Conservation (phyloP, 1,140 invertebrate genomes). For the Chelonus insularis region DNA sequence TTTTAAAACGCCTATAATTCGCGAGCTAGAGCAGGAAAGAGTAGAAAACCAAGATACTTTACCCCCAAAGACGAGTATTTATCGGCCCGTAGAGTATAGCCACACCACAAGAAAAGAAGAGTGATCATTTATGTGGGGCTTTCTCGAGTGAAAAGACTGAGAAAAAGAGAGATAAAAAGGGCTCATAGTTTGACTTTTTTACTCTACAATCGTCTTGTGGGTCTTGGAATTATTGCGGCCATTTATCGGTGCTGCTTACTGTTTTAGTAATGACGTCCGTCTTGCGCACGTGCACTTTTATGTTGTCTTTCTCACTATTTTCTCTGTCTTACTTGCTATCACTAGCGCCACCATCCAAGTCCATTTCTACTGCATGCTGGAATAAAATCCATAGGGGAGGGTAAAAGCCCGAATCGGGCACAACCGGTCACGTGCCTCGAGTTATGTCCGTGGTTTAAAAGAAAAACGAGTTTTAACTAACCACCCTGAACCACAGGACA, state of each 20-base stretch:
- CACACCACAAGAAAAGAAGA: slow-evolving; percentile 46
- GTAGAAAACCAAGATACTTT: slow-evolving; percentile 3
- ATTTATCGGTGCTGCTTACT: slow-evolving; percentile 44
- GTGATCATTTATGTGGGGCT: slow-evolving; percentile 48
- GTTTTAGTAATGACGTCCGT: slow-evolving; percentile 49
- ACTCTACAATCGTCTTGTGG: slow-evolving; percentile 44
- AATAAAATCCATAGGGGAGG: slow-evolving; percentile 16
- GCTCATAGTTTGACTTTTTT: slow-evolving; percentile 29
- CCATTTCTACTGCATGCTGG: not conserved
- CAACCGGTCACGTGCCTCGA: slow-evolving; percentile 25
- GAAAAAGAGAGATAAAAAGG: not conserved
- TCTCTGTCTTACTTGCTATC: not conserved
- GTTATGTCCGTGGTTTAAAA: not conserved
- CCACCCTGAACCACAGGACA: no score
- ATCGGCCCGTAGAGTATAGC: slow-evolving; percentile 60
- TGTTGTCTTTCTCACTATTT: not conserved
- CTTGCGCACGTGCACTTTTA: slow-evolving; percentile 10
- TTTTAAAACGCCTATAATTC: slow-evolving; percentile 63
- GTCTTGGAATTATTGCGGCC: slow-evolving; percentile 42
- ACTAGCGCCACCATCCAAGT: not conserved
- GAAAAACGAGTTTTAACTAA: not conserved
- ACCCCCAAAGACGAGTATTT: slow-evolving; percentile 54
- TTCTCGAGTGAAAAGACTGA: not conserved
- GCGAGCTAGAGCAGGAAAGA: slow-evolving; percentile 24
- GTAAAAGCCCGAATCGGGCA: slow-evolving; percentile 25